These are phyloP conservation scores for Tetramorium alpestre DNA, from an alignment of 1,140 invertebrate genomes.

Conservation along the genomic window DNA sequence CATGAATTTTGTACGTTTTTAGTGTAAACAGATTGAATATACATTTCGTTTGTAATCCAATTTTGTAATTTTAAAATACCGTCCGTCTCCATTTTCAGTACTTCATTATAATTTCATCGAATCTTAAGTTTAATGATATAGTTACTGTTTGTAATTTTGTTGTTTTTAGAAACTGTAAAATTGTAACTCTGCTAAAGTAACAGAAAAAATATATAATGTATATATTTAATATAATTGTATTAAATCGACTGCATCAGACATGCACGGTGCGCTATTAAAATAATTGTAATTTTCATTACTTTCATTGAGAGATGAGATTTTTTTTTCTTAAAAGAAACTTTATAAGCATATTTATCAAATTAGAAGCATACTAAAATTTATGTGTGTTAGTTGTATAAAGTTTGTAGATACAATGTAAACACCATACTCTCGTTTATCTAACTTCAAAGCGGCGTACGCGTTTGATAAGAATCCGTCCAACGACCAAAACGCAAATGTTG, in stretches of 20 bases:
- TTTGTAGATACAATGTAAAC: neutral
- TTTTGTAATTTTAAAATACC: neutral
- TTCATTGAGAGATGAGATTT: neutral
- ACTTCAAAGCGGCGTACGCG: neutral
- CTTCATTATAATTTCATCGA: constrained; percentile 5
- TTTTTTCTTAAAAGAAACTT: neutral
- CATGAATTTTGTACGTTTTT: neutral
- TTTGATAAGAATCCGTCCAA: constrained; percentile 20
- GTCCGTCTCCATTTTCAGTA: neutral
- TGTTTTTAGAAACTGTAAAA: neutral
- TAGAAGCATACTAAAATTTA: neutral
- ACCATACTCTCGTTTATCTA: constrained; percentile 32
- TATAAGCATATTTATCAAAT: neutral
- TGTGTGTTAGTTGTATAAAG: neutral
- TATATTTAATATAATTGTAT: neutral
- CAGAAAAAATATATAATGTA: neutral
- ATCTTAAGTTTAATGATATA: neutral
- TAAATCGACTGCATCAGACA: neutral
- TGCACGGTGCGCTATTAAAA: neutral
- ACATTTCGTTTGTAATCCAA: neutral
- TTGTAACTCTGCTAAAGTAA: neutral
- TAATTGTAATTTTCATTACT: neutral
- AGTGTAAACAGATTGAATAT: neutral
- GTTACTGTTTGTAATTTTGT: neutral
- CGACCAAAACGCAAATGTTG: too few species aligned